Evolutionary conservation across 2,113 vertebrate genomes (phyloP), one percentile per base, ranked within the genome.

Genomic region (Pluvialis apricaria): DNA sequence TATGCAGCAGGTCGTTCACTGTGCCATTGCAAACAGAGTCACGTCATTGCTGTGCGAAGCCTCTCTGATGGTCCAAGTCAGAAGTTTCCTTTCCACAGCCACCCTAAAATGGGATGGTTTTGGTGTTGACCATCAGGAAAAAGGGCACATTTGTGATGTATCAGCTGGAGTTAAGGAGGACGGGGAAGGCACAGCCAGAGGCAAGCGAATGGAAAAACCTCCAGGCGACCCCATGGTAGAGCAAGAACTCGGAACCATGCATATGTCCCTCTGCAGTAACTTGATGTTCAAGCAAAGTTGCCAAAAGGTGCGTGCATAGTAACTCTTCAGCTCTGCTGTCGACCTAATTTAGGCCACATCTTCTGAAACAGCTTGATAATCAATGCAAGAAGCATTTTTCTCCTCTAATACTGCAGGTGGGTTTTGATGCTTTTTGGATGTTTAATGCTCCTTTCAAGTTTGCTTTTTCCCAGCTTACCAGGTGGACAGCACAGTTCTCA

Each of bases 331-430:
- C 90, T 95, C 90, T 91, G 92, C 92, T 88, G 65, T 85, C 2
- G 95, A 80, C 96, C 97, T 97, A 97, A 97, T 98, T 97, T 97
- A 98, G 97, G 97, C 93, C 95, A 97, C 60, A 82, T 94, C 95
- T 95, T 90, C 91, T 91, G 60, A 85, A 78, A 82, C 68, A 49
- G 45, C 90, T 94, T 60, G 57, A 71, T 89, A 94, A 97, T 83
- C 77, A 95, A 92, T 44, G 77, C 32, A 0, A 93, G 94, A 96
- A 95, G 92, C 84, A 90, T 86, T 96, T 91, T 84, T 72, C 51
- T 89, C 57, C 83, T 90, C 65, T 79, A 94, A 94, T 57, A 94
- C 79, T 72, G 79, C 90, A 86, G 93, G 80, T 88, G 89, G 47
- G 20, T 45, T 89, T 78, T 76, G 84, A 96, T 83, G 88, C 28